Base-by-base conservation (phyloP, 2,113 vertebrate species). In the Argyrosomus japonicus region DNA sequence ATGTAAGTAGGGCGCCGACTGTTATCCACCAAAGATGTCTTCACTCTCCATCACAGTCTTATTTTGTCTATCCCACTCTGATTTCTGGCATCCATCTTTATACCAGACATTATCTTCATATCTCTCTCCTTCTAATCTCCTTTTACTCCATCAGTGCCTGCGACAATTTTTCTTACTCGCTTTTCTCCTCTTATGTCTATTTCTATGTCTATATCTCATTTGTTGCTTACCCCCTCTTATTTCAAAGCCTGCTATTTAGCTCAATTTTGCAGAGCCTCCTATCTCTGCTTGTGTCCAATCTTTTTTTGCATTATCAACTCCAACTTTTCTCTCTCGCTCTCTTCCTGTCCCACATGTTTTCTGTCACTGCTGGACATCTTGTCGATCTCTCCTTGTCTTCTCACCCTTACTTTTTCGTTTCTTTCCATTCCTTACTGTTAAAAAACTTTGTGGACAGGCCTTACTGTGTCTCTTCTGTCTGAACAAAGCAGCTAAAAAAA, bases 391-490 rank as follows among this genome's bases (percentile, higher is more conserved):
- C 70, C 21, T 58, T 81, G 6, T 56, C 53, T 54, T 40, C 50
- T 56, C 61, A 74, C 64, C 61, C 25, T 74, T 74, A 85, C 69
- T 27, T 75, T 54, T 82, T 64, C 54, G 75, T 73, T 71, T 87
- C 48, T 81, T 71, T 75, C 61, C 32, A 12, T 79, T 69, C 79
- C 70, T 79, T 47, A 40, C 76, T 67, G 74, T 84, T 81, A 84
- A 79, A 75, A 76, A 75, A 29, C 54, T 36, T 29, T 57, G 56
- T 45, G 47, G 78, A 87, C 56, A 78, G 88, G 87, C 70, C 72
- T 88, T 18, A 68, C 79, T 84, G 84, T 82, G 79, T 79, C 83
- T 92, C 70, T 68, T 64, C 71, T 87, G 29, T 93, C 94, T 95
- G 90, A 93, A 92, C 79, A 77, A 45, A 60, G 50, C 43, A n/a